phyloP scores from a whole-genome alignment of 2,888 invertebrate genomes.

The Girardia tigrina region DNA sequence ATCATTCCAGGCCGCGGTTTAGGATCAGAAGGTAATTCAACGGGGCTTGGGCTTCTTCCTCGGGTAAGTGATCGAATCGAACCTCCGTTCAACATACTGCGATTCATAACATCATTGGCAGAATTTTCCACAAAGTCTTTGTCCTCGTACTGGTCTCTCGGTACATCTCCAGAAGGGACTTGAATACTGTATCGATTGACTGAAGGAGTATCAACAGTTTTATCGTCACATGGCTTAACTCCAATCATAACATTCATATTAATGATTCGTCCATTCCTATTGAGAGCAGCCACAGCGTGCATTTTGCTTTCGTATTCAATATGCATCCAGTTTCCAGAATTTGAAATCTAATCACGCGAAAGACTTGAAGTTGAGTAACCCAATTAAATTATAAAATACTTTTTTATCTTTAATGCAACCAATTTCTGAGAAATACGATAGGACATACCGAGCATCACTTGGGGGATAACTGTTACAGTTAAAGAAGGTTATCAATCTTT shows the following conservation, averaged over 20 bases:
- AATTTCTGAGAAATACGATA: not conserved
- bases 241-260: constrained; percentile 26
- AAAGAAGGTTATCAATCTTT: too few relatives aligned
- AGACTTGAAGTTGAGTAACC: not conserved
- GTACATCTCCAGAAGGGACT: too few relatives aligned
- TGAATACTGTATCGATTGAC: not conserved
- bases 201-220: not conserved
- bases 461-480: too few relatives aligned
- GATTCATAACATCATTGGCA: too few relatives aligned
- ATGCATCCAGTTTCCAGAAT: constrained; percentile 26
- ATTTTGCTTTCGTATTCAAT: constrained; percentile 6
- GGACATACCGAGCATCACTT: not conserved
- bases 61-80: too few relatives aligned
- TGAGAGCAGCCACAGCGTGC: constrained; percentile 4
- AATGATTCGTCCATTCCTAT: constrained; percentile 12
- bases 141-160: too few relatives aligned
- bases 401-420: not conserved
- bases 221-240: constrained; percentile 23
- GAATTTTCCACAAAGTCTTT: too few relatives aligned
- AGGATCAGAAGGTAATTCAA: too few relatives aligned
- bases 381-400: not conserved
- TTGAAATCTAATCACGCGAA: not conserved
- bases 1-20: too few relatives aligned
- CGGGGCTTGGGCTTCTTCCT: too few relatives aligned
- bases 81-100: too few relatives aligned